A percentile compares a stretch with the other conserved stretches of the same genome.
These are phyloP conservation scores for Clupea harengus DNA, from an alignment of 2,113 vertebrate species.

Conservation along the genomic window DNA sequence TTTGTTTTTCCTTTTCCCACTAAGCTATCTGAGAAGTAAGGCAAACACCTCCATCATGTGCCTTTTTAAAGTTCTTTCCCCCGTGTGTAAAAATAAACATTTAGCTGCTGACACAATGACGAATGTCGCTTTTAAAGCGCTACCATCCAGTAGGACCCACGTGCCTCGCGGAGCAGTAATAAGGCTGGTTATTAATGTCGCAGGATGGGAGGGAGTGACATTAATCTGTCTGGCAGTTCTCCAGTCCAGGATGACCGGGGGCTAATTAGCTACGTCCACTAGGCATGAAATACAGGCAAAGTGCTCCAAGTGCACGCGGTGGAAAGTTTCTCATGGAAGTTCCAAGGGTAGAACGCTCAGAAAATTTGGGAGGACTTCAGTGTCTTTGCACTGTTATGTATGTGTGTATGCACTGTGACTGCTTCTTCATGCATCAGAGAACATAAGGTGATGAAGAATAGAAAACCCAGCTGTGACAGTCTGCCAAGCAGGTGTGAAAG, in stretches of 20 bases:
- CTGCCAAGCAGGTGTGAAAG: neutral
- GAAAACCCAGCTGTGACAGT: neutral
- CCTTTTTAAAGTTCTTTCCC: neutral
- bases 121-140: neutral
- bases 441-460: neutral
- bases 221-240: constrained; percentile 23
- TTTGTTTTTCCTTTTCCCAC: constrained; percentile 1
- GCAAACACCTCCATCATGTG: neutral
- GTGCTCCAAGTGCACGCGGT: neutral
- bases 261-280: constrained; percentile 23
- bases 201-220: neutral
- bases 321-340: neutral
- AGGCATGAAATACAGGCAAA: constrained; percentile 21
- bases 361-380: too few relatives aligned
- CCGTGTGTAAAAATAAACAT: constrained; percentile 8
- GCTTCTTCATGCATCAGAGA: too few relatives aligned
- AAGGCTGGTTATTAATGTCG: constrained; percentile 25
- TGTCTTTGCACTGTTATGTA: too few relatives aligned
- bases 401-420: too few relatives aligned
- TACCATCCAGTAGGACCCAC: neutral
- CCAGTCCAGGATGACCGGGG: neutral
- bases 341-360: neutral
- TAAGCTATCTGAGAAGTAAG: neutral
- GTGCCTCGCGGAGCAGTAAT: neutral
- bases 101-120: neutral